Conservation (phyloP, 2,797 vertebrate species). For the Fundulus diaphanus region DNA sequence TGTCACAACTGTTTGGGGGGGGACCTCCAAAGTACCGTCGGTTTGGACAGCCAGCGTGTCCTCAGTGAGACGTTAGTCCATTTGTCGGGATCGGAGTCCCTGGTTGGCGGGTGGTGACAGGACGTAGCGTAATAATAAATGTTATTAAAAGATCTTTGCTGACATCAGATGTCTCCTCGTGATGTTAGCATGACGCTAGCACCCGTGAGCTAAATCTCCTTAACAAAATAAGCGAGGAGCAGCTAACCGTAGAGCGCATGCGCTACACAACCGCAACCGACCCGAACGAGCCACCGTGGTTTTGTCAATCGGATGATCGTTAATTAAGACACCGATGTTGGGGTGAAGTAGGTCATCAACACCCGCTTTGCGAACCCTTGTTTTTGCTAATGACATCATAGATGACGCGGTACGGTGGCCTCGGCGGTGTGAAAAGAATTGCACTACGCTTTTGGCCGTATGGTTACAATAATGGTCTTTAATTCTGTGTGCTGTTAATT, state of each 20-base stretch:
- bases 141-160: not conserved
- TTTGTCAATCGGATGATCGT: not conserved
- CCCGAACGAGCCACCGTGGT: not conserved
- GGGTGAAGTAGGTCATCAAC: not conserved
- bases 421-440: rapidly evolving
- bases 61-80: not conserved
- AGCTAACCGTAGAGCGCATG: not conserved
- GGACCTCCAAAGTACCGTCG: constrained; percentile 17
- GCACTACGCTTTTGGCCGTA: constrained; percentile 42
- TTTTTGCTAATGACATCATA: constrained; percentile 68
- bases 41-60: not conserved
- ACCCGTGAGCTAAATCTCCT: constrained; percentile 16
- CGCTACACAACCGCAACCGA: not conserved
- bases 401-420: constrained; percentile 68
- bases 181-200: constrained; percentile 28
- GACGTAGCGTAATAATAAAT: rapidly evolving
- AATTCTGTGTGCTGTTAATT: no score
- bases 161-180: not conserved
- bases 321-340: not conserved
- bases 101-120: not conserved
- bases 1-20: not conserved
- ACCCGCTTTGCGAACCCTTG: constrained; percentile 43
- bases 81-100: not conserved
- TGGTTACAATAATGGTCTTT: not conserved
- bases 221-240: not conserved